Base-by-base conservation (phyloP, 2,797 vertebrate genomes). In the Sciurus carolinensis region DNA sequence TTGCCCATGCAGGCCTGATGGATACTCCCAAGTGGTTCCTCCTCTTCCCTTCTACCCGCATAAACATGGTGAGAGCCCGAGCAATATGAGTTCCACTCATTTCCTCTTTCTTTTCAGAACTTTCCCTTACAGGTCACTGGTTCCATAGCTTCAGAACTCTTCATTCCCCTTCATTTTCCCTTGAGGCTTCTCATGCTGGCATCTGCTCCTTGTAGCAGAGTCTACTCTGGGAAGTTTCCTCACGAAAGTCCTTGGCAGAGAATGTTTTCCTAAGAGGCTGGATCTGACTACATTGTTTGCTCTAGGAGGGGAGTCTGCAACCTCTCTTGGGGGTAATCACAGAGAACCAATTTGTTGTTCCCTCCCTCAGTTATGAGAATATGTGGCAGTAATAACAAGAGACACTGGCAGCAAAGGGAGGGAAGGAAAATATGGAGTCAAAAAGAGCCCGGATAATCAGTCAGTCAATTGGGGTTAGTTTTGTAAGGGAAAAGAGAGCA, bases 301-400 rank as follows among this genome's bases (percentile, higher is more conserved):
- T 87, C 77, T 52, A 44, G 59, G 47, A 62, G 8, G 28, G 39
- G 66, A 62, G 33, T 20, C 33, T 22, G 42, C 36, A 77, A 82
- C 26, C 39, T 79, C 36, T 73, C 59, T n/a, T 47, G 54, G 59
- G 66, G 24, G 33, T 82, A 87, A 83, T 80, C 36, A 95, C 81
- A 91, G 80, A 88, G 12, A 91, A 75, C 12, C 30, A 59, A 59
- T 71, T 54, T 28, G 64, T 39, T 64, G 42, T 73, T 75, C 44
- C 18, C 76, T 79, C 42, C 18, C 14, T 81, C 2, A 11, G 1
- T 47, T 75, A 50, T 52, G 36, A 82, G 59, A 67, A 54, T 59
- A 39, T 84, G 18, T 57, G 42, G 79, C 30, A 87, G 90, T 90
- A 84, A 83, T 71, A 93, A 86, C 64, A 80, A 91, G 79, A 95